A percentile compares a stretch with the other conserved stretches of the same genome.
These are phyloP conservation scores for Mesorhabditis spiculigera DNA, from an alignment of 2,888 invertebrate species.

Conservation along the genomic window DNA sequence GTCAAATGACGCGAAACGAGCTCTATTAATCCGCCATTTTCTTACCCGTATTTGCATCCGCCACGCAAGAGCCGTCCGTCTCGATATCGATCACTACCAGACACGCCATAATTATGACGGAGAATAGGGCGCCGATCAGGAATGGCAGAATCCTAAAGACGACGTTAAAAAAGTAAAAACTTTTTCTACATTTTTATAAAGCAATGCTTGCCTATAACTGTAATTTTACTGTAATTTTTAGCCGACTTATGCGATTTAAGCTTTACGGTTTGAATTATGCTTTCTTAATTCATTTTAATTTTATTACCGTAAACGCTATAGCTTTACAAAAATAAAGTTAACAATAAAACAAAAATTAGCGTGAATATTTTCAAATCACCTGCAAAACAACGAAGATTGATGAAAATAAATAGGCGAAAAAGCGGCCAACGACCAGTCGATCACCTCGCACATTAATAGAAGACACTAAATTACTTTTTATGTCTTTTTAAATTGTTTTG, in stretches of 20 bases:
- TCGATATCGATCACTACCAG: constrained; percentile 25
- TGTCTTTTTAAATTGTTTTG: neutral
- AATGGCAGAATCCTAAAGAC: constrained; percentile 27
- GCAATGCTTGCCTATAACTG: neutral
- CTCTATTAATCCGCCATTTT: no score
- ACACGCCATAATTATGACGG: constrained; percentile 24
- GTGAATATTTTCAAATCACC: neutral
- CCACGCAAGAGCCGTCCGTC: neutral
- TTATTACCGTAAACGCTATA: no score
- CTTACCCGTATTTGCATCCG: neutral
- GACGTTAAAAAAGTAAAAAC: neutral
- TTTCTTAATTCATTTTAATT: neutral
- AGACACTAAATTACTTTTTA: constrained; percentile 20
- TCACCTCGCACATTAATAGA: constrained; percentile 33
- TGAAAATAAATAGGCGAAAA: constrained; percentile 38
- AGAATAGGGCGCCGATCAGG: constrained; percentile 29
- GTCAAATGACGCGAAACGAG: no score
- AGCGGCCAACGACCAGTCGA: constrained; percentile 35
- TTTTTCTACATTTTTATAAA: neutral
- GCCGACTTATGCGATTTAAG: neutral
- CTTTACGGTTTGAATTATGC: constrained; percentile 11
- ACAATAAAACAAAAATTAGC: no score
- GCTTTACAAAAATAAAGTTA: no score
- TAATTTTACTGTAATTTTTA: neutral
- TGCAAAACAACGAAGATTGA: constrained; percentile 23